These are phyloP conservation scores for Orchesellides sinensis DNA, from an alignment of 2,888 invertebrate species.

Conservation along the genomic window DNA sequence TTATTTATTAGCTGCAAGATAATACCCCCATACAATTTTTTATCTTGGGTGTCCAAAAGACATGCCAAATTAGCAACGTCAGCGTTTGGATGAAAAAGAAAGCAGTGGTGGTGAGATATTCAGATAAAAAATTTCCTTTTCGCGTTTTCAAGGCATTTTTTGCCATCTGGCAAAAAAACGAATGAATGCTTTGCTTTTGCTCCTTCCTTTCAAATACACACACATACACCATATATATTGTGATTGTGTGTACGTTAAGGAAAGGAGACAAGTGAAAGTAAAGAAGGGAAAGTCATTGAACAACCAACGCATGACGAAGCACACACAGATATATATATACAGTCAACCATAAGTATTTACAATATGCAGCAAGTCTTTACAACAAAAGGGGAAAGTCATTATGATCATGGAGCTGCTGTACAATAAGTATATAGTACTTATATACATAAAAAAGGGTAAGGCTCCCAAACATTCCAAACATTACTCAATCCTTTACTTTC, in stretches of 20 bases:
- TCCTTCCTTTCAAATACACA: background rate
- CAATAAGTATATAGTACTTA: no score
- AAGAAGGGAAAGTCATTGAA: constrained; percentile 39
- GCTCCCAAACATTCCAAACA: constrained; percentile 49
- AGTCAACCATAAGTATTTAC: background rate
- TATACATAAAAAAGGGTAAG: constrained; percentile 44
- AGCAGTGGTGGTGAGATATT: background rate
- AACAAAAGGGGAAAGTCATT: constrained; percentile 31
- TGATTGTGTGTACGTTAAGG: no score
- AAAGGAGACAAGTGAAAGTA: constrained; percentile 4
- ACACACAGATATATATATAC: no score
- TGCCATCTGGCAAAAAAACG: background rate
- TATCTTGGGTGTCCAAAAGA: no score
- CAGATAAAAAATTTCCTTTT: no score
- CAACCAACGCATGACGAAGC: constrained; percentile 49
- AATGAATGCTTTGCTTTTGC: background rate
- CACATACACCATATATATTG: background rate
- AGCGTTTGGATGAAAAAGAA: no score
- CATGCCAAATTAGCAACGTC: no score
- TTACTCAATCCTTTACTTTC: constrained; percentile 43
- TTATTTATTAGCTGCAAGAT: no score
- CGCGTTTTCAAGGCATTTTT: no score
- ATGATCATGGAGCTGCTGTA: constrained; percentile 25
- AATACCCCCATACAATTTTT: no score
- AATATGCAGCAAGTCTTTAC: constrained; percentile 1